Conservation (phyloP, 2,888 invertebrate species). For the Sarcophaga variegata region DNA sequence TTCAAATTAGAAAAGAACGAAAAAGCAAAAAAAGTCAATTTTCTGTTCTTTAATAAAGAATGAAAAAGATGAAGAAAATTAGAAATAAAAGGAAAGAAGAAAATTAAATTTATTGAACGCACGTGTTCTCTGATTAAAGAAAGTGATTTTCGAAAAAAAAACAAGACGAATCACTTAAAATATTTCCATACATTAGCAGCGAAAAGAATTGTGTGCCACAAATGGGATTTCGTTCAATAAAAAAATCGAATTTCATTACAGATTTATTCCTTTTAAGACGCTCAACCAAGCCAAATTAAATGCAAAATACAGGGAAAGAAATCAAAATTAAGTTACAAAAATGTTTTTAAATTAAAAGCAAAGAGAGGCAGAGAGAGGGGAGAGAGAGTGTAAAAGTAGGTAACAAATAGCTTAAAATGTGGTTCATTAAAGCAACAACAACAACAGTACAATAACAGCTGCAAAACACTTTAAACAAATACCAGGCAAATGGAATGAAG, state of each 20-base stretch:
- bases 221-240: not conserved
- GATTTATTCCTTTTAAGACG: not conserved
- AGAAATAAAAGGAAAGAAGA: not conserved
- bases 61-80: not conserved
- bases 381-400: not conserved
- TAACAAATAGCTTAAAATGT: conserved; percentile 51
- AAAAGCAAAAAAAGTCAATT: not conserved
- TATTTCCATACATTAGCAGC: too few relatives aligned
- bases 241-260: conserved; percentile 2
- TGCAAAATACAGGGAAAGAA: conserved; percentile 5
- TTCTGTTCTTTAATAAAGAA: too few relatives aligned
- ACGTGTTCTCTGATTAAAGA: not conserved
- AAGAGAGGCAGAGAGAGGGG: not conserved
- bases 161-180: too few relatives aligned
- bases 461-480: conserved; percentile 38
- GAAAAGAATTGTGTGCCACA: too few relatives aligned
- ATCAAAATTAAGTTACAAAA: conserved; percentile 19
- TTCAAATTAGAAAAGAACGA: not conserved
- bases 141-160: too few relatives aligned
- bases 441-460: not conserved
- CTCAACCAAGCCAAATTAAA: not conserved
- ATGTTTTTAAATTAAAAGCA: not conserved
- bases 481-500: conserved; percentile 42
- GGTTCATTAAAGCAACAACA: conserved; percentile 33
- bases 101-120: not conserved